These are phyloP conservation scores for Physella acuta DNA, from an alignment of 1,140 invertebrate species.

Conservation along the genomic window DNA sequence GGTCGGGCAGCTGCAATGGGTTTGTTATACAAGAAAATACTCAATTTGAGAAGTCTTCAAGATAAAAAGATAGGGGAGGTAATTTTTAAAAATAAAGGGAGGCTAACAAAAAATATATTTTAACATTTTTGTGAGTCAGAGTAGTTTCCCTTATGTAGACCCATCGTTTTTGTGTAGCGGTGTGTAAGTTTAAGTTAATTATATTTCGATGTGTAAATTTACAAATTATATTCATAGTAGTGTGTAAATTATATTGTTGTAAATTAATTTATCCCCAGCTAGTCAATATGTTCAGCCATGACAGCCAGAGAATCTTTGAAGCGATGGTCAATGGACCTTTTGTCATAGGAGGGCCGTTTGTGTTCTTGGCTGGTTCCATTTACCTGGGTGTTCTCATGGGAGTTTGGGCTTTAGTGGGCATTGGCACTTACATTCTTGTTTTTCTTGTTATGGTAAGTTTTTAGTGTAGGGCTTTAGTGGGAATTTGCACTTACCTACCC, in stretches of 20 bases:
- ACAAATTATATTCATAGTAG: no score
- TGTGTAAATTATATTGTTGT: no score
- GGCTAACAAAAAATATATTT: no score
- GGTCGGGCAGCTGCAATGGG: constrained; percentile 67
- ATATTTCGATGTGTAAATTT: no score
- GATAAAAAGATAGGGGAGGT: constrained; percentile 69
- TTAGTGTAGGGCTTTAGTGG: no score
- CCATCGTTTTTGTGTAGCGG: no score
- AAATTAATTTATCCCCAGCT: constrained; percentile 62
- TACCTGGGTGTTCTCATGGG: constrained; percentile 70
- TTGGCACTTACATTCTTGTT: constrained; percentile 68
- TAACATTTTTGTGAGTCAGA: no score
- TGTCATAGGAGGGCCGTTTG: constrained; percentile 69
- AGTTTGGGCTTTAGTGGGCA: constrained; percentile 67
- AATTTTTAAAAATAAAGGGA: no score
- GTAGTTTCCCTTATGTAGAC: no score
- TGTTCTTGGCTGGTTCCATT: constrained; percentile 64
- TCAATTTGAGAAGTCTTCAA: constrained; percentile 65
- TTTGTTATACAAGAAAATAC: constrained; percentile 69
- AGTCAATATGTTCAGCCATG: constrained; percentile 72
- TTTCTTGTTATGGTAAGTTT: constrained; percentile 70
- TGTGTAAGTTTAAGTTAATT: no score
- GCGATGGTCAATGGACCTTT: constrained; percentile 67
- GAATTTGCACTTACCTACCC: no score
- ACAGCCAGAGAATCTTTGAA: constrained; percentile 70